Evolutionary conservation across 2,113 vertebrate species (phyloP), one percentile per base, ranked within the genome.

Genomic region (Nesogale talazaci): DNA sequence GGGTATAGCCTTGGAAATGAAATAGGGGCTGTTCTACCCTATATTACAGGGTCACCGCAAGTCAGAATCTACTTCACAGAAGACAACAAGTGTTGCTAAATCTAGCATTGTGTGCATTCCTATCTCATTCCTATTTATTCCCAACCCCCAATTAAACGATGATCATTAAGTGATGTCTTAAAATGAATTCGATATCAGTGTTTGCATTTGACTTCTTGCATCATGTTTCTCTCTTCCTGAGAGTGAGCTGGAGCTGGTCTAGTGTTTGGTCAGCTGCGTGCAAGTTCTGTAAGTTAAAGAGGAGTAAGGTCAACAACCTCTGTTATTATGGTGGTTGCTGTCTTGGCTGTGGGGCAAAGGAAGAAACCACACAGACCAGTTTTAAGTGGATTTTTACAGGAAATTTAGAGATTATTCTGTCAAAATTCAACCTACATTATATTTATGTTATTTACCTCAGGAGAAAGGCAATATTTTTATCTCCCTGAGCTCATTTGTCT

Each of bases 301-400:
- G 57, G 34, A 79, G 46, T 23, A 25, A 22, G 0, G 7, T n/a
- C 81, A n/a, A 36, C 42, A 74, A 40, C n/a, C 12, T 59, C 1
- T 10, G 4, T 72, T 63, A 65, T 31, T 25, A 15, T 11, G 59
- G 65, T 31, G 36, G 77, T 20, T 79, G 81, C 46, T n/a, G 4
- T 29, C n/a, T 29, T 23, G 10, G 20, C 14, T 70, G 19, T 85
- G 56, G 42, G 20, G 36, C 31, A 72, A 42, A 1, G 67, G 61
- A 3, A 89, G 75, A 25, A 85, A 7, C 22, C 10, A 59, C 78
- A 89, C 2, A 61, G 59, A 69, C 38, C 42, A 93, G 84, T 92
- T 94, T 89, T 92, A 92, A 94, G 31, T 29, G 20, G 57, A 89
- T 89, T 94, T 86, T 46, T 90, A 80, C 36, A 88, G 52, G 36